phyloP scores from a whole-genome alignment of 2,113 vertebrate species.

The Leiothrix lutea region DNA sequence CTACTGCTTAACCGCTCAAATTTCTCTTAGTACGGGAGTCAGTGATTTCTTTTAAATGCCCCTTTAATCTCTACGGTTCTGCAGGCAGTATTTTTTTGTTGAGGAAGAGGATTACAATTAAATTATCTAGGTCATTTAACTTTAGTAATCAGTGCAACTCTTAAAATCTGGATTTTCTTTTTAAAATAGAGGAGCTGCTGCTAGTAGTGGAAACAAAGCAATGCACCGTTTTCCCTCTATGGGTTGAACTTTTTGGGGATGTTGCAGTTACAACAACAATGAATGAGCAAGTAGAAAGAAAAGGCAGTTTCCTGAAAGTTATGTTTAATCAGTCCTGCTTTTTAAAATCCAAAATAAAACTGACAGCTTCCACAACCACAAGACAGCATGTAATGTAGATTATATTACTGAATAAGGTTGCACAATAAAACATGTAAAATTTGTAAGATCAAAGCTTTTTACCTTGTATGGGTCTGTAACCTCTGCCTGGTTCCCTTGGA shows the following conservation, averaged over 20 bases:
- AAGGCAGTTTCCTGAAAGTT: background rate
- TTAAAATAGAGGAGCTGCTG: background rate
- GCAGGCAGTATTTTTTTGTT: background rate
- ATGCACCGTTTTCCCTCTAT: background rate
- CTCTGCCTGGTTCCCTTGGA: background rate
- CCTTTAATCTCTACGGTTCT: background rate
- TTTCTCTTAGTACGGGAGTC: background rate
- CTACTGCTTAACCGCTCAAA: background rate
- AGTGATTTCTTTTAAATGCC: background rate
- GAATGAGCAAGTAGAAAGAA: background rate
- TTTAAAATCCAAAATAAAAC: background rate
- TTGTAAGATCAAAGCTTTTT: background rate
- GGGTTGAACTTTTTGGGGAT: background rate
- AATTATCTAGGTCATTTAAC: constrained; percentile 25
- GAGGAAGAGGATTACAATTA: background rate
- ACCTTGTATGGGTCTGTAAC: background rate
- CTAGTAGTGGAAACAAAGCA: background rate
- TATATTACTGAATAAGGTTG: background rate
- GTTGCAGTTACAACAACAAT: background rate
- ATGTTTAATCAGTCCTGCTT: background rate
- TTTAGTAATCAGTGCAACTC: background rate
- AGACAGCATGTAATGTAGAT: background rate
- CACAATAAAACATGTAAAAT: background rate
- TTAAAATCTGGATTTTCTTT: background rate
- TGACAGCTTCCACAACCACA: background rate